A percentile compares a stretch with the other conserved stretches of the same genome.
These are phyloP conservation scores for Mylabris sibirica DNA, from an alignment of 2,888 invertebrate species.

Conservation along the genomic window DNA sequence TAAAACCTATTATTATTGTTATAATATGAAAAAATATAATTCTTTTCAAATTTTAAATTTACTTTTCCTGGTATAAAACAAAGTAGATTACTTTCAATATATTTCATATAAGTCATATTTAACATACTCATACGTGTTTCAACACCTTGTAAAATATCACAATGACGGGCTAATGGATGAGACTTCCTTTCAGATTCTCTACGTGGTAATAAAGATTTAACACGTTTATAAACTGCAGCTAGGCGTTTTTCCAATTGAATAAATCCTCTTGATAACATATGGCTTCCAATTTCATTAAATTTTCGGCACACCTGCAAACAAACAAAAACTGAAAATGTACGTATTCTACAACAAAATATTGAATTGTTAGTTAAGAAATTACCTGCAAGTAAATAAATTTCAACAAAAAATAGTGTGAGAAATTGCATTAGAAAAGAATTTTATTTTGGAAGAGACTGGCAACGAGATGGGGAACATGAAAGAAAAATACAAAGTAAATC, in stretches of 20 bases:
- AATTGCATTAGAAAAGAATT: too few species aligned
- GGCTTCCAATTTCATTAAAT: slow-evolving; percentile 79
- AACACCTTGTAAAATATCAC: slow-evolving; percentile 87
- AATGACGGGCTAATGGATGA: slow-evolving; percentile 86
- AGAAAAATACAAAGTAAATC: not conserved
- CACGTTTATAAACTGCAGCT: slow-evolving; percentile 74
- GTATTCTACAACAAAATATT: not conserved
- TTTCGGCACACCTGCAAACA: slow-evolving; percentile 75
- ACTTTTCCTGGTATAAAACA: slow-evolving; percentile 96
- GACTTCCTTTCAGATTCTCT: slow-evolving; percentile 88
- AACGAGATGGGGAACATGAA: slow-evolving; percentile 10
- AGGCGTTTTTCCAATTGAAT: slow-evolving; percentile 81
- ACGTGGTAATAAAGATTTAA: slow-evolving; percentile 83
- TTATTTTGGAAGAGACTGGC: too few species aligned
- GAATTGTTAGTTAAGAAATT: not conserved
- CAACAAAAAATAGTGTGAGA: too few species aligned
- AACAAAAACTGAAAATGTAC: not conserved
- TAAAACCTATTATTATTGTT: slow-evolving; percentile 69
- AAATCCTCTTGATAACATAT: slow-evolving; percentile 83
- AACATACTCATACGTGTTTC: slow-evolving; percentile 92
- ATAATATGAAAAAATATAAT: slow-evolving; percentile 1
- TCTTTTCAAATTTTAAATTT: slow-evolving; percentile 38
- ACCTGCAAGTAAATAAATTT: not conserved
- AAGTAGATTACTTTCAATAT: slow-evolving; percentile 82
- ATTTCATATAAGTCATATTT: slow-evolving; percentile 91